Conservation (phyloP, 30 jellyfish, hydroid and myxozoan genomes). For the Cassiopea andromeda region DNA sequence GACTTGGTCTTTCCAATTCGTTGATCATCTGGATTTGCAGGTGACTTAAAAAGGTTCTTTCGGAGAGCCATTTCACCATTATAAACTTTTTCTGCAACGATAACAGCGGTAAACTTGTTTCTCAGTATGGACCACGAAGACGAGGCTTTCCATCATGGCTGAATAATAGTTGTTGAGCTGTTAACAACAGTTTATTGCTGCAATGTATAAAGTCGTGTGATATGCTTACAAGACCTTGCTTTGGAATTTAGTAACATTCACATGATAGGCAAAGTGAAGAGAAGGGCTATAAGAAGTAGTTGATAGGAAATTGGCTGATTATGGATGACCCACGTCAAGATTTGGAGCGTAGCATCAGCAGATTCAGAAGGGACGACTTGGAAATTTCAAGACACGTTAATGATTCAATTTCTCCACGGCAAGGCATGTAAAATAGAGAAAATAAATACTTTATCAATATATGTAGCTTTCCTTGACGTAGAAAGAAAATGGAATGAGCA, state of each 20-base stretch:
- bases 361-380: not conserved
- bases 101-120: not conserved
- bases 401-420: not conserved
- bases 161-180: not conserved
- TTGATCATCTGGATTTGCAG: slow-evolving; percentile 29
- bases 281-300: not conserved
- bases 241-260: not conserved
- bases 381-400: not conserved
- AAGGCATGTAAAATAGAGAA: not conserved
- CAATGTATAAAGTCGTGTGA: not conserved
- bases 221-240: not conserved
- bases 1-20: slow-evolving; percentile 22
- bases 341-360: not conserved
- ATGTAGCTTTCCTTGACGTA: not conserved
- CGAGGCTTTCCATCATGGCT: slow-evolving; percentile 7
- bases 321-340: not conserved
- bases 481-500: too few relatives aligned
- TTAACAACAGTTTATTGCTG: too few relatives aligned
- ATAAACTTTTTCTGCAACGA: not conserved
- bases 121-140: not conserved
- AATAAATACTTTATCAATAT: too few relatives aligned
- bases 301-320: not conserved
- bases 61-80: slow-evolving; percentile 38
- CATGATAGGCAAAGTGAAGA: not conserved
- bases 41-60: slow-evolving; percentile 46